Base-by-base conservation (phyloP, 2,888 invertebrate genomes). In the Acholoe squamosa region DNA sequence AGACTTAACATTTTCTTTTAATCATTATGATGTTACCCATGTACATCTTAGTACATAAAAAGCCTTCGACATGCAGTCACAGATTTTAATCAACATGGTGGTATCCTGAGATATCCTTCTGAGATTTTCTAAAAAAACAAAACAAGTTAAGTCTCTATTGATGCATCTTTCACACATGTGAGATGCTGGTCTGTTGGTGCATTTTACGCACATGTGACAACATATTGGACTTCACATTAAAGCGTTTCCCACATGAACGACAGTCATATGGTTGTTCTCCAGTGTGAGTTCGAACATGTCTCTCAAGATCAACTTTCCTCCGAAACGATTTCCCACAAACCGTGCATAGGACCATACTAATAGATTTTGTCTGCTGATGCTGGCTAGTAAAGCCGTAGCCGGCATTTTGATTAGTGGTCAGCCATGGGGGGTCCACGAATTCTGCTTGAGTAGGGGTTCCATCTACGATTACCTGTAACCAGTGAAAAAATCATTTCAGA, bases 241-340 rank as follows among this genome's bases (percentile, higher is more conserved):
- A 56, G 25, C 86, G 25, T 28, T 28, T 52, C 22, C 28, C 86
- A 33, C 86, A 86, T 12, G n/a, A 10, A 0, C n/a, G 1, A 28
- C 86, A 86, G 28, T 86, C 25, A 86, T 54, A 86, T n/a, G 86
- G 86, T 54, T 52, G 3, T 28, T 86, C 86, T 86, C 86, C 86
- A 22, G 86, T 86, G 28, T 86, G 86, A 5, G 54, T 86, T 10
- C 86, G 52, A 28, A 86, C n/a, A 33, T 86, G 86, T 56, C 33
- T 52, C 25, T 54, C 10, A 7, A 86, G 31, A 14, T 86, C 33
- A 31, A 12, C 28, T 31, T 14, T 22, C 28, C 31, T 12, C 14
- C 31, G 52, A 54, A 86, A 86, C 5, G 31, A 31, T 56, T 86
- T 86, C 52, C 54, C 86, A 86, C 86, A 86, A 19, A 86, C 12